Evolutionary conservation across 2,888 invertebrate genomes (phyloP).

Genomic region (Aporophyla lueneburgensis): DNA sequence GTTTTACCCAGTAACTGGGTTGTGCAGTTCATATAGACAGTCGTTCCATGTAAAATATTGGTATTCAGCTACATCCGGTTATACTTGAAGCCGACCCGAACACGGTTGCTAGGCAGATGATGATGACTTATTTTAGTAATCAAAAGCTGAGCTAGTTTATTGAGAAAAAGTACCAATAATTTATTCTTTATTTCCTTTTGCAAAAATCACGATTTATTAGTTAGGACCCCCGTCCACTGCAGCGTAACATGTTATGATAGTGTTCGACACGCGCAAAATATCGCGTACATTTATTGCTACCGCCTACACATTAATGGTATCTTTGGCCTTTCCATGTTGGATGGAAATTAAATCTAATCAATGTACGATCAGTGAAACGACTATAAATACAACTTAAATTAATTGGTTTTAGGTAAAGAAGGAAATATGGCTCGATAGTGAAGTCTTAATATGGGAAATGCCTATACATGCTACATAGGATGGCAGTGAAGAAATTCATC

Average conservation of each 20-base stretch:
- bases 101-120: not conserved
- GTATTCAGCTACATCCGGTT: not conserved
- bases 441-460: not conserved
- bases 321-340: constrained; percentile 45
- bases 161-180: not conserved
- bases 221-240: constrained; percentile 44
- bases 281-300: constrained; percentile 48
- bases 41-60: not conserved
- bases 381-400: constrained; percentile 10
- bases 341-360: constrained; percentile 52
- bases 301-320: constrained; percentile 57
- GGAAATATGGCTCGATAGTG: not conserved
- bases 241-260: constrained; percentile 31
- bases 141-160: not conserved
- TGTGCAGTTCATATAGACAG: not conserved
- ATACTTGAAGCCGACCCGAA: not conserved
- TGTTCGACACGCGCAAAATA: constrained; percentile 56
- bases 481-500: too few relatives aligned
- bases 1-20: too few relatives aligned
- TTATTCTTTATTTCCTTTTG: not conserved
- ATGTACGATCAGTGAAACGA: constrained; percentile 37
- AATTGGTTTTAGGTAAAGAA: not conserved
- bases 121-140: not conserved
- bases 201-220: constrained; percentile 32
- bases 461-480: not conserved